Base-by-base conservation (phyloP, 1,140 invertebrate genomes). In the Polypedilum vanderplanki region DNA sequence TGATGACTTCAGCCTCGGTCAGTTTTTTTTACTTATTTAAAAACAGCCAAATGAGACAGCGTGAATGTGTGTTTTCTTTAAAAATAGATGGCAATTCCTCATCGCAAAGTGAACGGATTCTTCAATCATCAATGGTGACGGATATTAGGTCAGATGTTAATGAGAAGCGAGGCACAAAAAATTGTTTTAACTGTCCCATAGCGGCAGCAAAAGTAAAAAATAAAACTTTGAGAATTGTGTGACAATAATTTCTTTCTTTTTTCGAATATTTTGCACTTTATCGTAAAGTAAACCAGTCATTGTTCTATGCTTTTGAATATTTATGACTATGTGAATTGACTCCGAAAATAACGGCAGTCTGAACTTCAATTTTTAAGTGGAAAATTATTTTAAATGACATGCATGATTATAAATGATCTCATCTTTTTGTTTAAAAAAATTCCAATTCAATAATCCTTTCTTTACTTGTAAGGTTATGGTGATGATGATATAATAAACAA, bases 111-210 rank as follows among this genome's bases (percentile, higher is more conserved):
- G 65, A 70, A 70, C 65, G 65, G 65, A 70, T 70, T 22, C 65
- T 70, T 70, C 65, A 70, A 70, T 70, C 65, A 70, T 70, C 65
- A 70, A 18, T 70, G 46, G 46, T 70, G 65, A 70, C 65, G 65
- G 65, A 70, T 70, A 70, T 70, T 70, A 22, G 65, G 65, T 70
- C 65, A 70, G 20, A 70, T 70, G 65, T 70, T 70, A 70, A 70
- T 70, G 65, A 70, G 65, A 70, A 18, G 17, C 46, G 46, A 57
- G 24, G 24, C 24, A 33, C 24, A 33, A 33, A 33, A 33, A 57
- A 57, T 4, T 57, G 46, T 15, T 57, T 57, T 15, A 57, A 57
- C 3, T 57, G n/a, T 57, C 46, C 12, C 46, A 57, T 33, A 33
- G n/a, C n/a, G 46, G 12, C 46, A 57, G 46, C 12, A 15, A 57